Percentiles rank a stretch among this genome's conserved stretches.
phyloP scores from a whole-genome alignment of 1,140 invertebrate genomes.

The Globodera ellingtonae region DNA sequence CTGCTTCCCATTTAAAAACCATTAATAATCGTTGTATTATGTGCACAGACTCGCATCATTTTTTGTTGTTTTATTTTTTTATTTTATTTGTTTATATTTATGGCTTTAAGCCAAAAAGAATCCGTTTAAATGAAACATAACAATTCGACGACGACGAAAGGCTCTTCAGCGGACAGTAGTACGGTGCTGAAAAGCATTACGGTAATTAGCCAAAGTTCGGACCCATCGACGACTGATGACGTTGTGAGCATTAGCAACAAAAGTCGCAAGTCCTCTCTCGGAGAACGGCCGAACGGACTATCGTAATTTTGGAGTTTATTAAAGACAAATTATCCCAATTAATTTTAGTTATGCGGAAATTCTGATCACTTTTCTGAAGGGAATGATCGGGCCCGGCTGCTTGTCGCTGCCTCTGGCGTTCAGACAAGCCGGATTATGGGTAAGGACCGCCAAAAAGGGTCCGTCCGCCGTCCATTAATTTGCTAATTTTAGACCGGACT shows the following conservation, averaged over 20 bases:
- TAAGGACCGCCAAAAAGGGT: not conserved
- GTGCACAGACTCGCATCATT: too few species aligned
- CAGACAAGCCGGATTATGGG: slow-evolving; percentile 59
- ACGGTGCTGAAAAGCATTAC: not conserved
- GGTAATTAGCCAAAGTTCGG: not conserved
- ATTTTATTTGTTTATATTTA: too few species aligned
- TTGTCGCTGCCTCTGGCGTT: slow-evolving; percentile 57
- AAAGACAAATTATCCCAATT: not conserved
- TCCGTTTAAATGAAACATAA: too few species aligned
- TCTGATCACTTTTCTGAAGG: slow-evolving; percentile 29
- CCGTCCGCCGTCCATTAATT: not conserved
- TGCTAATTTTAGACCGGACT: slow-evolving; percentile 41
- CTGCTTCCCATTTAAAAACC: too few species aligned
- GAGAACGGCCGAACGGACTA: not conserved
- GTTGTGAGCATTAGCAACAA: not conserved
- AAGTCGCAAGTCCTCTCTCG: not conserved
- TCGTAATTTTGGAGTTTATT: not conserved
- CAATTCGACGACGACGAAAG: not conserved
- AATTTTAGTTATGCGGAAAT: slow-evolving; percentile 15
- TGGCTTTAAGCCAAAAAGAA: too few species aligned
- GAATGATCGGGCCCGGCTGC: slow-evolving; percentile 62
- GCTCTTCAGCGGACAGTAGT: too few species aligned
- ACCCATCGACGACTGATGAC: not conserved
- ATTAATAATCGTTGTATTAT: too few species aligned
- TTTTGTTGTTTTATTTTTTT: too few species aligned